These are phyloP conservation scores for Ptychadena robeensis DNA, from an alignment of 2,797 vertebrate genomes.

Conservation along the genomic window DNA sequence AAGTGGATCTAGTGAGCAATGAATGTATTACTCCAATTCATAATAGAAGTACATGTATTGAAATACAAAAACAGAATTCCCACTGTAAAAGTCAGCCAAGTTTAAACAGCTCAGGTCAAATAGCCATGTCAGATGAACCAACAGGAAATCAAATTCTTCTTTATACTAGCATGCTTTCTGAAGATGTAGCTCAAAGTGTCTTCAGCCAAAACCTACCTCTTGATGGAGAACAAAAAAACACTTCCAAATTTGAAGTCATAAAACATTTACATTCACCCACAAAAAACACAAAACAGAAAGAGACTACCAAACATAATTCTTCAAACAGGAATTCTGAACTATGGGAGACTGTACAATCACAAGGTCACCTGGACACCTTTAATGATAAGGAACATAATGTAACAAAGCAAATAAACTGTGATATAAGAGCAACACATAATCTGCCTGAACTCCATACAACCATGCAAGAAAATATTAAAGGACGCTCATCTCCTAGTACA, in stretches of 20 bases:
- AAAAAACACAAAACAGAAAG: background rate
- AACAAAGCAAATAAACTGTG: background rate
- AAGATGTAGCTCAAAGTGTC: background rate
- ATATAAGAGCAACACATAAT: conserved; percentile 7
- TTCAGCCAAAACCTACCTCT: background rate
- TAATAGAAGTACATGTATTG: background rate
- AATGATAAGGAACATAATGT: background rate
- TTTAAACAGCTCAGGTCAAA: no score
- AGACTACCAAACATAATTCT: background rate
- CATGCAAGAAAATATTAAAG: background rate
- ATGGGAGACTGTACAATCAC: background rate
- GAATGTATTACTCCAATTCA: background rate
- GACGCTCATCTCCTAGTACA: background rate
- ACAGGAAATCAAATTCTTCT: background rate
- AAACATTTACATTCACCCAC: background rate
- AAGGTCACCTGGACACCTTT: background rate
- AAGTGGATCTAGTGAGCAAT: background rate
- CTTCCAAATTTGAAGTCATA: background rate
- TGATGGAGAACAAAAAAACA: background rate
- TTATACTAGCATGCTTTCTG: conserved; percentile 18
- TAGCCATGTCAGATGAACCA: background rate
- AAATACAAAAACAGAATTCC: background rate
- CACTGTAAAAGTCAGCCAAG: background rate
- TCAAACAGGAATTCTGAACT: background rate
- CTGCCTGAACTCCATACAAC: background rate